phyloP scores from a whole-genome alignment of 2,113 vertebrate genomes.

The Serilophus lunatus region DNA sequence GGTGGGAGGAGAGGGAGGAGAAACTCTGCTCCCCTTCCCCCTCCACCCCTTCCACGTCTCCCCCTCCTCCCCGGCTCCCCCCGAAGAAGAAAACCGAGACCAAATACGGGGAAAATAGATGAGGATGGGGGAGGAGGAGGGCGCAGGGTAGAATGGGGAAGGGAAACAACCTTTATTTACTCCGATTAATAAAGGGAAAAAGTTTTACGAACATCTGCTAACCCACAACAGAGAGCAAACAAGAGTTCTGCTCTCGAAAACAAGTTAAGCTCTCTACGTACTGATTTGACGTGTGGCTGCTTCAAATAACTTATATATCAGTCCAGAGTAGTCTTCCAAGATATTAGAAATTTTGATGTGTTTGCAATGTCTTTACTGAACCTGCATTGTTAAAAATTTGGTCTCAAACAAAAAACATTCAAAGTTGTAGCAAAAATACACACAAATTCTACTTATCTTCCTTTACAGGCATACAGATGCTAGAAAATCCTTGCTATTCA shows the following conservation, averaged over 20 bases:
- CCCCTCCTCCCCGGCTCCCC: too few relatives aligned
- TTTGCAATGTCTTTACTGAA: not conserved
- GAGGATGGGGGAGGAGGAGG: too few relatives aligned
- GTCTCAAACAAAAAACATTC: not conserved
- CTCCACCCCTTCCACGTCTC: too few relatives aligned
- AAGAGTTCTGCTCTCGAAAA: not conserved
- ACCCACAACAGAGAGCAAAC: accelerated
- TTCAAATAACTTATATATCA: not conserved
- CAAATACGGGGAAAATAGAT: too few relatives aligned
- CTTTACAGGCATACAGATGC: not conserved
- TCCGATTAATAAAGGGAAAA: too few relatives aligned
- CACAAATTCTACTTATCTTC: not conserved
- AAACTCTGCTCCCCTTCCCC: too few relatives aligned
- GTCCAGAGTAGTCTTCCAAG: not conserved
- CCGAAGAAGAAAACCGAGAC: too few relatives aligned
- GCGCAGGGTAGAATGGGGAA: too few relatives aligned
- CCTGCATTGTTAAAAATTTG: not conserved
- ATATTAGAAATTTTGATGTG: not conserved
- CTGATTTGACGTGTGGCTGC: not conserved
- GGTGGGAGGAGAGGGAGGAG: too few relatives aligned
- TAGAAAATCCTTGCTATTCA: not conserved
- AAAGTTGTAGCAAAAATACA: not conserved
- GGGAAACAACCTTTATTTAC: too few relatives aligned
- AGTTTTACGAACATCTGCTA: too few relatives aligned
- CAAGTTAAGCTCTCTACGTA: not conserved